Evolutionary conservation across 2,797 vertebrate species (phyloP).

Genomic region (Platyrinchus mystaceus): DNA sequence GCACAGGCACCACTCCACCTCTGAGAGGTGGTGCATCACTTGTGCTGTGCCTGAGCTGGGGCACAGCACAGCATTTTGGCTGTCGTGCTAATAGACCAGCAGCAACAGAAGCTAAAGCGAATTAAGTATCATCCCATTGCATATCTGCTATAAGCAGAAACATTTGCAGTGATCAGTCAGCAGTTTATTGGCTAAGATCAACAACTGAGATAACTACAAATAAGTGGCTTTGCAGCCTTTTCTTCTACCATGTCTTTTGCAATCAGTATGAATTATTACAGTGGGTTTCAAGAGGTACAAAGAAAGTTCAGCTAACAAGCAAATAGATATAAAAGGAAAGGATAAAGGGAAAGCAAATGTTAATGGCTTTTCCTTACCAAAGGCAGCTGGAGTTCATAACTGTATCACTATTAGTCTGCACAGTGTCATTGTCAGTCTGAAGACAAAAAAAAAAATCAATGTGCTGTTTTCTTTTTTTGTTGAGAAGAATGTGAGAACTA

Average conservation of each 20-base stretch:
- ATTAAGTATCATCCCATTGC: neutral
- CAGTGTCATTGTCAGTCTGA: conserved; percentile 40
- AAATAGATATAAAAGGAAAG: conserved; percentile 49
- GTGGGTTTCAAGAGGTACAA: conserved; percentile 42
- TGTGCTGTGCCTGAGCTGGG: neutral
- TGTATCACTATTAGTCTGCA: conserved; percentile 45
- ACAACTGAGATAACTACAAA: conserved; percentile 60
- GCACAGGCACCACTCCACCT: neutral
- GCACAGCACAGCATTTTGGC: neutral
- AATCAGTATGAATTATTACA: conserved; percentile 54
- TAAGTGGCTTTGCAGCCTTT: conserved; percentile 61
- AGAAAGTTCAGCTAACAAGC: conserved; percentile 64
- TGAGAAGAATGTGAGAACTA: conserved; percentile 42
- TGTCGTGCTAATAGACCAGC: neutral
- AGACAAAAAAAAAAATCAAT: conserved; percentile 24
- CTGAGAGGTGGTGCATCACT: accelerated
- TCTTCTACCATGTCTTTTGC: conserved; percentile 49
- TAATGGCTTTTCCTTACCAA: conserved; percentile 58
- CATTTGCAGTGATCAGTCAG: conserved; percentile 46
- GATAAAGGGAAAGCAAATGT: conserved; percentile 54
- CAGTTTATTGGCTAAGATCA: conserved; percentile 63
- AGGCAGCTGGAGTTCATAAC: conserved; percentile 68
- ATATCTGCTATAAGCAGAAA: conserved; percentile 11
- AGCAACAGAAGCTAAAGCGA: neutral
- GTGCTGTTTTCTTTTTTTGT: conserved; percentile 31